Evolutionary conservation across 2,113 vertebrate genomes (phyloP).

Genomic region (Macaca mulatta): DNA sequence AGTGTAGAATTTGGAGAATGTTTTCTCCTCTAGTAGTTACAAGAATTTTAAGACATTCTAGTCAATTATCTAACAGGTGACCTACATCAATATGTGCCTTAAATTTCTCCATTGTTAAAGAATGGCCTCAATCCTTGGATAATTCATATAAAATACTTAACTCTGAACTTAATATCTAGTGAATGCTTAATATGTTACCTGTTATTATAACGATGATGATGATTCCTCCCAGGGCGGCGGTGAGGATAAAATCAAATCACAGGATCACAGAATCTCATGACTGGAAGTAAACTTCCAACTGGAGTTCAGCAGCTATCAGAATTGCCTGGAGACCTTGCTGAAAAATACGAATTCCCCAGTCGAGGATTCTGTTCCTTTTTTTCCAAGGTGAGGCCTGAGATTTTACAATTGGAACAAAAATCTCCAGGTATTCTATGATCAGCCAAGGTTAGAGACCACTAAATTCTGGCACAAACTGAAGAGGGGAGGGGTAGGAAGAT

Average conservation of each 20-base stretch:
- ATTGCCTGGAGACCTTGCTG: background rate
- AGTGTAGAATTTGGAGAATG: background rate
- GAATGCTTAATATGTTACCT: background rate
- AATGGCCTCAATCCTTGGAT: background rate
- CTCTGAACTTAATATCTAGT: background rate
- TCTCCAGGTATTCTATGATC: background rate
- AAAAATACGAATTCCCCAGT: background rate
- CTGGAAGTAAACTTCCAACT: background rate
- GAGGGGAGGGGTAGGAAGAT: background rate
- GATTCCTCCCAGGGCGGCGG: background rate
- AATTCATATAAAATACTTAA: background rate
- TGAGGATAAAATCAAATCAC: constrained; percentile 9
- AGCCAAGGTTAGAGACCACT: constrained; percentile 15
- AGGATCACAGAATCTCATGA: background rate
- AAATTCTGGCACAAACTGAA: constrained; percentile 16
- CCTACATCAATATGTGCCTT: background rate
- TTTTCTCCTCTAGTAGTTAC: background rate
- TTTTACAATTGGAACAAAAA: background rate
- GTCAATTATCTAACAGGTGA: background rate
- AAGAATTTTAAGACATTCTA: background rate
- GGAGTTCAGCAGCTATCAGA: background rate
- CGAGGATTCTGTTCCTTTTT: background rate
- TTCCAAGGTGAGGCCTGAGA: background rate
- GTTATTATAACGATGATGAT: background rate
- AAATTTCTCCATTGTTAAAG: constrained; percentile 8